phyloP scores from a whole-genome alignment of 2,113 vertebrate genomes.

The Albula goreensis region DNA sequence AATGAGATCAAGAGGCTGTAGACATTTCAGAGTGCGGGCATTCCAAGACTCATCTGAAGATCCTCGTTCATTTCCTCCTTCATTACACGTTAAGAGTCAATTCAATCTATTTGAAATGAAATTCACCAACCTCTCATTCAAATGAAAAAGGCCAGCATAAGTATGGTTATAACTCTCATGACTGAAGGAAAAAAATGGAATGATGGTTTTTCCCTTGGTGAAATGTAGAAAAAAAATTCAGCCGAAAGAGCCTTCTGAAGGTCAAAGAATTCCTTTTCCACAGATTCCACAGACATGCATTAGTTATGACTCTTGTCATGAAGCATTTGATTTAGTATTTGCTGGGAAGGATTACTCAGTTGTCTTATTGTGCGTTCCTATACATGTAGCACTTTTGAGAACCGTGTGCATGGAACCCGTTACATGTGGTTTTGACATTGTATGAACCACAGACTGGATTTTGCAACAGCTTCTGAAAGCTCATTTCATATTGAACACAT shows the following conservation, averaged over 20 bases:
- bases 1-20: neutral
- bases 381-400: neutral
- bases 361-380: neutral
- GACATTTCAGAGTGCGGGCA: neutral
- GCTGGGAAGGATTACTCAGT: neutral
- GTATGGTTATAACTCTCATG: neutral
- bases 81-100: neutral
- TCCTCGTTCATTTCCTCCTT: neutral
- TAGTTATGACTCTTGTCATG: constrained; percentile 1
- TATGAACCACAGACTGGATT: neutral
- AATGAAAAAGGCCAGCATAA: neutral
- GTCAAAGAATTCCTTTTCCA: neutral
- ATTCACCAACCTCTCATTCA: neutral
- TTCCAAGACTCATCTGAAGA: neutral
- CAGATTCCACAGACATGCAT: neutral
- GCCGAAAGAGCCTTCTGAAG: neutral
- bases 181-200: neutral
- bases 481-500: neutral
- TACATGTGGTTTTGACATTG: neutral
- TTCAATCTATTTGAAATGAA: neutral
- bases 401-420: neutral
- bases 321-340: neutral
- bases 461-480: neutral
- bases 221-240: neutral
- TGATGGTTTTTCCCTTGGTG: neutral